Conservation (phyloP, 2,797 vertebrate species). For the Gobionotothen gibberifrons region DNA sequence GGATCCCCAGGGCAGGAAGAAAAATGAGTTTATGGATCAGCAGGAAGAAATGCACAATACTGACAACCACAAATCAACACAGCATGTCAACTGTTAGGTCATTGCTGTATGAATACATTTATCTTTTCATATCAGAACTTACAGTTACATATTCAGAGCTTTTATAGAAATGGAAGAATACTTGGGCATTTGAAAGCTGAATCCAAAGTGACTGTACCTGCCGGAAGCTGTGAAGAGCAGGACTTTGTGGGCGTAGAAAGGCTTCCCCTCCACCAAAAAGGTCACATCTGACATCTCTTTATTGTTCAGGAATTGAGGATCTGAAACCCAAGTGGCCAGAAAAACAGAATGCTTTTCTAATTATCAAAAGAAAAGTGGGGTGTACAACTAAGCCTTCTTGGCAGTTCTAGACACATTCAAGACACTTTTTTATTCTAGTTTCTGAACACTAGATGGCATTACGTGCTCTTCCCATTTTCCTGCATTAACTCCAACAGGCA, state of each 20-base stretch:
- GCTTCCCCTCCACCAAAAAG: constrained; percentile 87
- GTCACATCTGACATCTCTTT: constrained; percentile 89
- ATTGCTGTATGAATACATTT: neutral
- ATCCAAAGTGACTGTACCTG: constrained; percentile 70
- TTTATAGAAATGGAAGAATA: neutral
- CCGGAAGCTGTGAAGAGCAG: constrained; percentile 86
- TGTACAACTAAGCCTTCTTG: neutral
- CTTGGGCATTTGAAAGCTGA: neutral
- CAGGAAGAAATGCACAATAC: neutral
- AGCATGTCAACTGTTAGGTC: neutral
- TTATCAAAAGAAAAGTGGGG: neutral
- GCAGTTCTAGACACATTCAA: neutral
- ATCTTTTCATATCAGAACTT: neutral
- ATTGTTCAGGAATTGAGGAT: constrained; percentile 87
- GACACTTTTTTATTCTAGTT: constrained; percentile 1
- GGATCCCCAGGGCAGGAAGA: neutral
- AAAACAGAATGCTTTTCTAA: constrained; percentile 19
- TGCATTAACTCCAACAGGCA: neutral
- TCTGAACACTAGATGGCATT: constrained; percentile 70
- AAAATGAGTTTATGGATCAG: constrained; percentile 24
- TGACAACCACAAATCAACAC: neutral
- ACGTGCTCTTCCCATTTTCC: constrained; percentile 1
- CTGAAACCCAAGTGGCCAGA: constrained; percentile 66
- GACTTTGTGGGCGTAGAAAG: constrained; percentile 87
- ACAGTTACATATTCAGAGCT: neutral